Conservation (phyloP, 2,113 vertebrate genomes). For the Natator depressus region DNA sequence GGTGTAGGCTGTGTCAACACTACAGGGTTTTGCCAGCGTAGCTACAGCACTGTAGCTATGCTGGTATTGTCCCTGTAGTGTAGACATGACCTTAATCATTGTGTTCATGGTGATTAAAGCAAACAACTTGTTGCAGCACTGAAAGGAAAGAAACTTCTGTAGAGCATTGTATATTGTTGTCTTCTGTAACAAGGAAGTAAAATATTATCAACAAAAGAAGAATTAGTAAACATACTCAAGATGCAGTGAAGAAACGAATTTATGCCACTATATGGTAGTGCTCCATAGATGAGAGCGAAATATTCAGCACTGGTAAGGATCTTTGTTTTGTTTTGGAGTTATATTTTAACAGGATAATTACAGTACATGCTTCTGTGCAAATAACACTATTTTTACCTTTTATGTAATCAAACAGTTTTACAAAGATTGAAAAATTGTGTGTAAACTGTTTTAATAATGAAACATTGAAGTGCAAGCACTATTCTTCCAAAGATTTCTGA, state of each 20-base stretch:
- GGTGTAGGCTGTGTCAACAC: not conserved
- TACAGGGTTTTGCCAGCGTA: too few relatives aligned
- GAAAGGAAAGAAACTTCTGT: not conserved
- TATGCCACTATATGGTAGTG: not conserved
- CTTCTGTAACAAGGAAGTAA: not conserved
- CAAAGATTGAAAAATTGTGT: not conserved
- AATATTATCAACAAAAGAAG: not conserved
- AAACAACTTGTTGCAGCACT: not conserved
- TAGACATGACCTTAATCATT: rapidly evolving
- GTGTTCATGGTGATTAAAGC: not conserved
- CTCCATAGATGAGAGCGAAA: not conserved
- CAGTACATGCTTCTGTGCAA: not conserved
- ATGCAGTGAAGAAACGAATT: not conserved
- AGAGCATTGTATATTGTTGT: rapidly evolving
- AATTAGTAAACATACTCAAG: not conserved
- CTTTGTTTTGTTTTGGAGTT: not conserved
- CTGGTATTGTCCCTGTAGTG: not conserved
- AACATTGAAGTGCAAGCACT: not conserved
- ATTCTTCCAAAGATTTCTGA: not conserved
- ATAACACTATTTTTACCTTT: not conserved
- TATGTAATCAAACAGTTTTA: not conserved
- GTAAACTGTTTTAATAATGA: not conserved
- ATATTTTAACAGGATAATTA: not conserved
- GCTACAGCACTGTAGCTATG: too few relatives aligned
- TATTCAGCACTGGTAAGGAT: not conserved